phyloP scores from a whole-genome alignment of 2,797 vertebrate species.

The Sibirionetta formosa region DNA sequence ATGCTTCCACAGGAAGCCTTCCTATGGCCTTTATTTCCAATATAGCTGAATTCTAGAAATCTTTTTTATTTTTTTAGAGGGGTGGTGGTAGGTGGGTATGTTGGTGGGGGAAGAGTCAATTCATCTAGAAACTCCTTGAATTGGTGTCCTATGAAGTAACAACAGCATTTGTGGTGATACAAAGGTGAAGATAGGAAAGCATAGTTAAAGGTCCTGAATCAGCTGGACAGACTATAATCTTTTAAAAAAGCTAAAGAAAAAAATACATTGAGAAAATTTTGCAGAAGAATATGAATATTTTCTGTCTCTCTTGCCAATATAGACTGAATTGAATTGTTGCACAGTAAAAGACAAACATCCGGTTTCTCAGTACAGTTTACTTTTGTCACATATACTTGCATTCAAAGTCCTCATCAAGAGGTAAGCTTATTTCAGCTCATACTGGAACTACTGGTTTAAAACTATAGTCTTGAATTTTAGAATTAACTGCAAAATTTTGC shows the following conservation, averaged over 20 bases:
- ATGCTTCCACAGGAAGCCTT: not conserved
- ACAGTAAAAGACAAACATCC: not conserved
- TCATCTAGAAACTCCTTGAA: not conserved
- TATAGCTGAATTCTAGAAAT: too few relatives aligned
- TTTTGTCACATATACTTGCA: not conserved
- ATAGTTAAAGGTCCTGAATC: not conserved
- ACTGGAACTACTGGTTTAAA: not conserved
- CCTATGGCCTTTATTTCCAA: too few relatives aligned
- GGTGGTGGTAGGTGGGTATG: accelerated
- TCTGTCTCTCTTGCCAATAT: not conserved
- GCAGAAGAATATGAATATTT: not conserved
- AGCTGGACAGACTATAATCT: not conserved
- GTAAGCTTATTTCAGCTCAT: not conserved
- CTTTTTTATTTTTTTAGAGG: too few relatives aligned
- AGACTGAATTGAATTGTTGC: not conserved
- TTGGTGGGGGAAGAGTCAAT: not conserved
- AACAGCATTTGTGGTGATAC: not conserved
- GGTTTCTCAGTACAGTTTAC: not conserved
- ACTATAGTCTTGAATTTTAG: not conserved
- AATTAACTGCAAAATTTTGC: not conserved
- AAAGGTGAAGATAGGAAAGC: not conserved
- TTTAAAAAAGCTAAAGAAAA: accelerated
- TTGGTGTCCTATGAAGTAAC: not conserved
- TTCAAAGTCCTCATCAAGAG: not conserved
- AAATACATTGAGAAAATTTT: not conserved